These are phyloP conservation scores for Mnemiopsis leidyi DNA, from an alignment of 37 sponge, comb jelly and placozoan species.

Conservation along the genomic window DNA sequence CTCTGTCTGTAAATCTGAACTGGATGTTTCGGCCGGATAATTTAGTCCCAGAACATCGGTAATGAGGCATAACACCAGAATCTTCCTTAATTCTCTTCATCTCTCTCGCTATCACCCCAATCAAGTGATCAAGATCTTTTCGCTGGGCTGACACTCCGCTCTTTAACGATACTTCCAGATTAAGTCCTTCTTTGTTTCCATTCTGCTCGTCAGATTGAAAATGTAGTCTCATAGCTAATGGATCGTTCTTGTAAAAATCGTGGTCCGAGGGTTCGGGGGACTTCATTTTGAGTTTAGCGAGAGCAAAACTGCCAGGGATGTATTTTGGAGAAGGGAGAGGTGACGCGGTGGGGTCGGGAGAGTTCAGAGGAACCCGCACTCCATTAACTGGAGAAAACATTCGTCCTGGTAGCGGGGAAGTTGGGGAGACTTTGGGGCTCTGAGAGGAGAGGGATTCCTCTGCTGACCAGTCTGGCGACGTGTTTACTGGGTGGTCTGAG, in stretches of 20 bases:
- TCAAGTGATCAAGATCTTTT: background rate
- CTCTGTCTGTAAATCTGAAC: background rate
- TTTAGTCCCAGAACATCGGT: background rate
- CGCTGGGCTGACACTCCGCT: background rate
- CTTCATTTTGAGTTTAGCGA: background rate
- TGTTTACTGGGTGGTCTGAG: background rate
- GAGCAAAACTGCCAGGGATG: background rate
- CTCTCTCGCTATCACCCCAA: background rate
- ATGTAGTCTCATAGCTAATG: background rate
- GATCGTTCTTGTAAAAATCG: background rate
- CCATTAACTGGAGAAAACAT: background rate
- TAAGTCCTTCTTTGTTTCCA: background rate
- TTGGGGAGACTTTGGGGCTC: background rate
- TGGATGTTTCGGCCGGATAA: background rate
- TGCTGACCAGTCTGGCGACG: background rate
- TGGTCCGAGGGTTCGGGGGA: background rate
- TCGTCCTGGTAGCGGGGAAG: background rate
- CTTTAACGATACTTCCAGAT: background rate
- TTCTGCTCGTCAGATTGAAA: background rate
- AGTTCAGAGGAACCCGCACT: background rate
- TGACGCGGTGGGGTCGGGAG: background rate
- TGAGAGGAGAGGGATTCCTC: background rate
- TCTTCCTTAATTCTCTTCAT: background rate
- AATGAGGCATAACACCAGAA: background rate
- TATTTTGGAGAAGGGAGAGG: background rate